Evolutionary conservation across 2,113 vertebrate genomes (phyloP), one percentile per base, ranked within the genome.

Genomic region (Etheostoma spectabile): DNA sequence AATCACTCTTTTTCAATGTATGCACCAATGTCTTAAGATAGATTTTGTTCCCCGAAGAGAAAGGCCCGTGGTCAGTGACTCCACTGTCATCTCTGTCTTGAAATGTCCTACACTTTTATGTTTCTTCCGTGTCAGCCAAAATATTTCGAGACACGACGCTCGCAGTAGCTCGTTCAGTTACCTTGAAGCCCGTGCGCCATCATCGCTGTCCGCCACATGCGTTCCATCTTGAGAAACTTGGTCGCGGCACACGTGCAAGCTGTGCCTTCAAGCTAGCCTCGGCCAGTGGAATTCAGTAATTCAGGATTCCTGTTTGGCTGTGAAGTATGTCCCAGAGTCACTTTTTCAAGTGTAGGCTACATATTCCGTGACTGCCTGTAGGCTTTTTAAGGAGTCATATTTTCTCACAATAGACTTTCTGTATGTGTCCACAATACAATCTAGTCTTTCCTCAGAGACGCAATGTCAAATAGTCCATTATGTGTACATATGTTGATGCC

Each of bases 91-190:
- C 30, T 69, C 38, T 30, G 6, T 56, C 57, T 57, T 59, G 30
- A 76, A 84, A 59, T 73, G 33, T 59, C 68, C 66, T 53, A n/a
- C 53, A 45, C 76, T 77, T 74, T 30, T 42, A 55, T 71, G 60
- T 77, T 64, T 22, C 45, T 57, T 45, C 61, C 2, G 7, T 45
- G 15, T 49, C 21, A 24, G 24, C 46, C 22, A 35, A 42, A 45
- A 38, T 52, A 33, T 15, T 55, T 15, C 2, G 18, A 67, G 18
- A 57, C 22, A 48, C 24, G 53, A 66, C 19, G 10, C 52, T 38
- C 63, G 21, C 21, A 48, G 18, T 42, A 18, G 75, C n/a, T 77
- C 10, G 19, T 71, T 30, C 38, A 5, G 57, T 48, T 60, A 45
- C 21, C 27, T 67, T 33, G 42, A 5, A 62, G 49, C 27, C 22